Conservation (phyloP, 2,797 vertebrate species). For the Microhierax caerulescens region DNA sequence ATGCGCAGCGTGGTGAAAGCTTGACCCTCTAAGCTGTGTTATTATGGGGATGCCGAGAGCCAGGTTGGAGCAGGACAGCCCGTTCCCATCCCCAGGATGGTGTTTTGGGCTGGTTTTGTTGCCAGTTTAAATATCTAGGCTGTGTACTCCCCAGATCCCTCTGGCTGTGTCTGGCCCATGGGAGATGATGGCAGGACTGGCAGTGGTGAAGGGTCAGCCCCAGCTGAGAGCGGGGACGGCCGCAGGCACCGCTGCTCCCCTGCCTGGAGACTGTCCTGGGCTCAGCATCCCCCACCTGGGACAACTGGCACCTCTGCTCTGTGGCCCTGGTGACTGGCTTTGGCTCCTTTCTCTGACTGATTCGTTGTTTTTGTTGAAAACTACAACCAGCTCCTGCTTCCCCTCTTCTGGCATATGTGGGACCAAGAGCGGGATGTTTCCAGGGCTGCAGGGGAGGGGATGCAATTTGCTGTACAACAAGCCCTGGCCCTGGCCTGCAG, state of each 20-base stretch:
- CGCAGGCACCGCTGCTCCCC: accelerated
- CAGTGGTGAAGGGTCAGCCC: neutral
- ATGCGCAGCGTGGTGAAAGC: accelerated
- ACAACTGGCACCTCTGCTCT: no score
- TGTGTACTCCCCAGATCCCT: accelerated
- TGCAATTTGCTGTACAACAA: accelerated
- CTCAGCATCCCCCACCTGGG: no score
- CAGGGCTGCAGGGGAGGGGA: neutral
- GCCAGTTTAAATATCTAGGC: neutral
- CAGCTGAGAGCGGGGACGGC: neutral
- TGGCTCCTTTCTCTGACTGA: neutral
- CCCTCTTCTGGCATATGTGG: neutral
- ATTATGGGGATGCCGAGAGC: neutral
- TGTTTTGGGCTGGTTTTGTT: neutral
- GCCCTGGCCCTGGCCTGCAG: no score
- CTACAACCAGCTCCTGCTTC: neutral
- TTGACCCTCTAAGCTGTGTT: accelerated
- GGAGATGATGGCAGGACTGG: neutral
- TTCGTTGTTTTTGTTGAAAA: neutral
- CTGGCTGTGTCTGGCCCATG: neutral
- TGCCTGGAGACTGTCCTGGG: no score
- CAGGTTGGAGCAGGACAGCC: accelerated
- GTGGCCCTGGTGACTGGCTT: neutral
- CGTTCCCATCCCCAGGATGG: neutral
- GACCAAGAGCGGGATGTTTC: neutral